Evolutionary conservation across 2,888 invertebrate species (phyloP), one percentile per base, ranked within the genome.

Genomic region (Pardosa pseudoannulata): DNA sequence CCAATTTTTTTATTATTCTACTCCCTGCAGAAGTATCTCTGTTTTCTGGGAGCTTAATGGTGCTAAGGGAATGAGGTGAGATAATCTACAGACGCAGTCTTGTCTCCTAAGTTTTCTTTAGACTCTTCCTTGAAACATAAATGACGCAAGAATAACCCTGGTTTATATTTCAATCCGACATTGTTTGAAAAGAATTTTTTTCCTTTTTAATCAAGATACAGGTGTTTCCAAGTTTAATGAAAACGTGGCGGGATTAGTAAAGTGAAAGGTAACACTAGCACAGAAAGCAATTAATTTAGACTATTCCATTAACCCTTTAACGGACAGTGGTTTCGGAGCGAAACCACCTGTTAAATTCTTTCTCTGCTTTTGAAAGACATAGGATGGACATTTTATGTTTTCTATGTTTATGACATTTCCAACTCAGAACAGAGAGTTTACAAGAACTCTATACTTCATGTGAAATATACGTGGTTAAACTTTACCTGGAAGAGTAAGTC

Each of bases 71-170:
- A 46, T 46, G n/a, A 46, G n/a, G 46, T 46, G 46, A 46, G 62
- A 79, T 71, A 79, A 79, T 79, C 79, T 79, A 70, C 71, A 71
- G 62, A 39, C 50, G 31, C 36, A 78, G 23, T 23, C 32, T 28
- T 41, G 28, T 65, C 41, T 67, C 19, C 62, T 29, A 13, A n/a
- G 19, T 67, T 65, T 46, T 41, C 5, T 36, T 32, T 6, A n/a
- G 64, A 41, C 23, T 7, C 6, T n/a, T 64, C 19, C 1, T 28
- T 9, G 46, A 46, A 46, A 16, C 7, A 16, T 28, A 41, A 16
- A 29, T 23, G 27, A 7, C 11, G 41, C 16, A 19, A 28, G 19
- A 67, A 65, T 31, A 31, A 19, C 19, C 41, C 19, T 67, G 31
- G 65, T 76, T 67, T 67, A 67, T 76, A 68, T 74, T 74, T 74